Evolutionary conservation across 2,113 vertebrate genomes (phyloP).

Genomic region (Sitta europaea): DNA sequence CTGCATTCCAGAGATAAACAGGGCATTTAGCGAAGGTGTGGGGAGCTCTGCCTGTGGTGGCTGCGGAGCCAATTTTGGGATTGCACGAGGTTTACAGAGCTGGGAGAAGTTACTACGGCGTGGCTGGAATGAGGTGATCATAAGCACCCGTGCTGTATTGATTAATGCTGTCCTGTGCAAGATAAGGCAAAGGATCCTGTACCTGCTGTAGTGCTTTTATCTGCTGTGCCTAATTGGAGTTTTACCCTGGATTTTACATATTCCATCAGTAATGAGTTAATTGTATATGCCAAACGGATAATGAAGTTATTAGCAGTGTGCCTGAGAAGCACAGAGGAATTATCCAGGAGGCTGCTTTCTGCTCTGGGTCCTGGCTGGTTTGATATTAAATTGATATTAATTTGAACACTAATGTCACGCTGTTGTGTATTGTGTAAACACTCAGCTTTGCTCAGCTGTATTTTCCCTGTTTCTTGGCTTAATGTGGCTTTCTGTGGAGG

Average conservation of each 20-base stretch:
- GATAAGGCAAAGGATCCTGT: not conserved
- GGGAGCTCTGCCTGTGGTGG: not conserved
- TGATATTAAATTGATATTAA: not conserved
- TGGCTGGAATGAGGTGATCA: not conserved
- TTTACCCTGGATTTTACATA: not conserved
- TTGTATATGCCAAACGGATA: not conserved
- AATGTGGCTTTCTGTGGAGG: not conserved
- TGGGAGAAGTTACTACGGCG: not conserved
- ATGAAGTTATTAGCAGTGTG: not conserved
- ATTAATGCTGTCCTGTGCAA: not conserved
- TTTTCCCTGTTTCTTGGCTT: not conserved
- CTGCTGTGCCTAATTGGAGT: not conserved
- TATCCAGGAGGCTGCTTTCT: not conserved
- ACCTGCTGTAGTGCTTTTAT: not conserved
- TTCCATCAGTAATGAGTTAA: not conserved
- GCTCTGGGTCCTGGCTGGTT: not conserved
- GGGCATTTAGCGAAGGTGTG: not conserved
- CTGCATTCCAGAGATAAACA: not conserved
- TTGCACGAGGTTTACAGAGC: not conserved
- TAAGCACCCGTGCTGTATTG: not conserved
- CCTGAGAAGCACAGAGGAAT: not conserved
- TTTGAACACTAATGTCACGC: not conserved
- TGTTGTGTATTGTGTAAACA: not conserved
- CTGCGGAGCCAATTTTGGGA: not conserved
- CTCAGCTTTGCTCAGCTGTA: not conserved